These are phyloP conservation scores for Euplexia lucipara DNA, from an alignment of 2,888 invertebrate genomes.

Conservation along the genomic window DNA sequence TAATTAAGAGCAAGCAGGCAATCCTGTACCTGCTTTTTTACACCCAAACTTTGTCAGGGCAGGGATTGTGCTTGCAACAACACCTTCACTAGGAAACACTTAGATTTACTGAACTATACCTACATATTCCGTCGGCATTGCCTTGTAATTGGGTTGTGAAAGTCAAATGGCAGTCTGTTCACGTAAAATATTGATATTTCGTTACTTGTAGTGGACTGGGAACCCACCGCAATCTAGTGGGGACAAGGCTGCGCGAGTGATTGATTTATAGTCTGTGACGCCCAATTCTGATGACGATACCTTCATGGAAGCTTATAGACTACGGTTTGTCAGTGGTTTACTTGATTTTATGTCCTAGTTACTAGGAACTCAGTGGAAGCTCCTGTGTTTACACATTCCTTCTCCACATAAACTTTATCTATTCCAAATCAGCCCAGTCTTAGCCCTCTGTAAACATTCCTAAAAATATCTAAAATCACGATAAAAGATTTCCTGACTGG, in stretches of 20 bases:
- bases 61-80: too few species aligned
- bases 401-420: too few species aligned
- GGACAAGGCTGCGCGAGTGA: neutral
- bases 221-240: conserved; percentile 1
- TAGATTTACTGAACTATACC: neutral
- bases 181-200: conserved; percentile 28
- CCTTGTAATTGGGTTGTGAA: conserved; percentile 17
- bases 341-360: too few species aligned
- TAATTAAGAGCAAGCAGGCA: too few species aligned
- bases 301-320: neutral
- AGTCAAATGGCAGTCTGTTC: conserved; percentile 17
- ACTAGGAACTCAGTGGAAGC: too few species aligned
- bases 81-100: neutral
- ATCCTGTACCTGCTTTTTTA: too few species aligned
- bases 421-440: too few species aligned
- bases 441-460: too few species aligned
- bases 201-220: neutral
- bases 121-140: neutral
- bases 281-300: neutral
- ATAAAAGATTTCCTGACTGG: too few species aligned
- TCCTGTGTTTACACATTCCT: too few species aligned
- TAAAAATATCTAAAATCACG: too few species aligned
- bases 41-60: too few species aligned
- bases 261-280: conserved; percentile 8
- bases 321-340: neutral